Evolutionary conservation across 2,113 vertebrate species (phyloP), one percentile per base, ranked within the genome.

Genomic region (Pavo muticus): DNA sequence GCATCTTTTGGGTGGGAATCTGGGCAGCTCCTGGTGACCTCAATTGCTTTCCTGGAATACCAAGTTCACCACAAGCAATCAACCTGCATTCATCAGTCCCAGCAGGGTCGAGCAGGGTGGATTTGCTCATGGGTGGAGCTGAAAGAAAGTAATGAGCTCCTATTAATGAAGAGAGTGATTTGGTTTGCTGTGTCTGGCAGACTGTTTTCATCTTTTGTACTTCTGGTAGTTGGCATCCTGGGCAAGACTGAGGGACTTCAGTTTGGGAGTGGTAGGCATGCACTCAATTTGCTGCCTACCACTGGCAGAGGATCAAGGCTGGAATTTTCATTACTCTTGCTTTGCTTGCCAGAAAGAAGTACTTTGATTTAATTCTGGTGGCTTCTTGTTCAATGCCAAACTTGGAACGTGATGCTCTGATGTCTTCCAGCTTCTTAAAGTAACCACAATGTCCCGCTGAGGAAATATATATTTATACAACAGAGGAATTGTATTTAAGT

Each of bases 281-380:
- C 72, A 88, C 90, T 95, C 23, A 21, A 74, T 95, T 77, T 96
- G 90, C 94, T 95, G 95, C 72, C 90, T 93, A 9, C 73, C 69
- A 61, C 73, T 96, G 95, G 96, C 88, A 90, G 27, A 63, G 67
- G 80, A 95, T 95, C 93, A 93, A 95, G 94, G 94, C 90, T 95
- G 84, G 92, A 82, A 93, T 95, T 96, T 94, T 96, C 94, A 97
- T 95, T 97, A 93, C 80, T 13, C 76, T 94, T 69, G 80, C 76
- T 90, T 88, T 4, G 90, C 88, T 84, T 95, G 93, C 96, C 95
- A 96, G 86, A 86, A 95, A 94, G 95, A 94, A 95, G 86, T 16
- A 65, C 94, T 96, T 96, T 94, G 94, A 96, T 97, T 95, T 94
- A 75, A 95, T 90, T 84, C 93, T 95, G 73, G 92, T 95, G 94